These are phyloP conservation scores for Rhogogaster chlorosoma DNA, from an alignment of 2,888 invertebrate genomes.

Conservation along the genomic window DNA sequence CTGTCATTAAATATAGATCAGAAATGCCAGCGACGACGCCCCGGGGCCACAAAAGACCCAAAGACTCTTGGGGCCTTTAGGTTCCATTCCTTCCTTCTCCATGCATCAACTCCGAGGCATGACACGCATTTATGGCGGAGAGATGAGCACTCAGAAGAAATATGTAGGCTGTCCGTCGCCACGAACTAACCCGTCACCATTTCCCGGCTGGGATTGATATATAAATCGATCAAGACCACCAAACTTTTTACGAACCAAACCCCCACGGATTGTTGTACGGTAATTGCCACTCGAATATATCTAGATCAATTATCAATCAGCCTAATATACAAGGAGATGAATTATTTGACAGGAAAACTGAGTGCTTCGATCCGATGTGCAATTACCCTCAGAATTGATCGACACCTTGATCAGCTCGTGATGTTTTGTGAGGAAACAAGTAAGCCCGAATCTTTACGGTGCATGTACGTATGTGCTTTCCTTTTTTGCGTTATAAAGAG, in stretches of 20 bases:
- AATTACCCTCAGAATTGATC: background rate
- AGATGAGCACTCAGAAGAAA: constrained; percentile 43
- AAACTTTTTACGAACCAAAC: constrained; percentile 1
- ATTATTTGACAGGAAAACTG: constrained; percentile 37
- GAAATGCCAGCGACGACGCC: constrained; percentile 47
- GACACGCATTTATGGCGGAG: constrained; percentile 39
- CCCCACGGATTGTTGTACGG: background rate
- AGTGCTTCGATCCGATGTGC: background rate
- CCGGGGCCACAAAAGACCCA: constrained; percentile 27
- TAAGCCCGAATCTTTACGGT: background rate
- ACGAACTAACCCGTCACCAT: constrained; percentile 35
- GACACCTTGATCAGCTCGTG: background rate
- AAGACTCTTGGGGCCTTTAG: background rate
- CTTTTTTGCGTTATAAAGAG: background rate
- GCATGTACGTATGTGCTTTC: background rate
- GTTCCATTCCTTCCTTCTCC: background rate
- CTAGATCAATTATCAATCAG: constrained; percentile 27
- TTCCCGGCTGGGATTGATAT: constrained; percentile 23
- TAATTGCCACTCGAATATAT: background rate
- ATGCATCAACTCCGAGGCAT: constrained; percentile 27
- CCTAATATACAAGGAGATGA: background rate
- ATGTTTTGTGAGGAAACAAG: background rate
- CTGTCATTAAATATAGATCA: constrained; percentile 60
- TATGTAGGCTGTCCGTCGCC: constrained; percentile 50
- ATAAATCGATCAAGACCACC: constrained; percentile 36